Evolutionary conservation across 2,797 vertebrate species (phyloP).

Genomic region (Myotis myotis): DNA sequence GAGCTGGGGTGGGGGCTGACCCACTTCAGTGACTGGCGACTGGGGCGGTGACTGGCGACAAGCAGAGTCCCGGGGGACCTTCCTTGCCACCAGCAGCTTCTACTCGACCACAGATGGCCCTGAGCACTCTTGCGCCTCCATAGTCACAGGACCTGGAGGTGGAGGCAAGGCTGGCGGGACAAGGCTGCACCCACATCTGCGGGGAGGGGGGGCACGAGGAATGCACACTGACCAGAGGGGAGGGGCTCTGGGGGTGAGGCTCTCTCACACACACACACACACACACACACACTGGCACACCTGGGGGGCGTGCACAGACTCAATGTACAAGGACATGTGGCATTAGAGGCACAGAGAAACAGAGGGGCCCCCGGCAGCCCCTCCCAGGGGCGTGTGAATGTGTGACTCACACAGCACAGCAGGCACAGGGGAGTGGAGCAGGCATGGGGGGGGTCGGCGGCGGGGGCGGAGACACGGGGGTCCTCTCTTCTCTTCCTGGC

Average conservation of each 20-base stretch:
- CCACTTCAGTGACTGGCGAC: neutral
- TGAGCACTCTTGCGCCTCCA: neutral
- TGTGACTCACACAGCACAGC: neutral
- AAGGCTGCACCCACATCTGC: neutral
- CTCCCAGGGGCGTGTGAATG: neutral
- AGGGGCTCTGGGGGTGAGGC: neutral
- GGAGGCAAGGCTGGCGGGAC: neutral
- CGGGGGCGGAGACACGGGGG: neutral
- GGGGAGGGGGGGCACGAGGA: too few species aligned
- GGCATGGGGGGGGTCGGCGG: neutral
- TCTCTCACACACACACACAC: neutral
- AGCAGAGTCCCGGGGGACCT: neutral
- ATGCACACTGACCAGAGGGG: neutral
- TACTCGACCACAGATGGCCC: neutral
- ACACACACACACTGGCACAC: neutral
- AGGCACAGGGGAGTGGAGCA: neutral
- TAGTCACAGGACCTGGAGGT: neutral
- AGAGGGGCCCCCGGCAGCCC: neutral
- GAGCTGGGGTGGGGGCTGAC: neutral
- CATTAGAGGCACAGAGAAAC: constrained; percentile 43
- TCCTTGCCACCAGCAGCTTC: neutral
- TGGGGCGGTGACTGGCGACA: neutral
- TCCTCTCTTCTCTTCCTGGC: constrained; percentile 34
- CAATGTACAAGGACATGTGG: neutral
- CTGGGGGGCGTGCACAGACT: neutral